phyloP scores from a whole-genome alignment of 2,888 invertebrate genomes.

The Agonopterix arenella region DNA sequence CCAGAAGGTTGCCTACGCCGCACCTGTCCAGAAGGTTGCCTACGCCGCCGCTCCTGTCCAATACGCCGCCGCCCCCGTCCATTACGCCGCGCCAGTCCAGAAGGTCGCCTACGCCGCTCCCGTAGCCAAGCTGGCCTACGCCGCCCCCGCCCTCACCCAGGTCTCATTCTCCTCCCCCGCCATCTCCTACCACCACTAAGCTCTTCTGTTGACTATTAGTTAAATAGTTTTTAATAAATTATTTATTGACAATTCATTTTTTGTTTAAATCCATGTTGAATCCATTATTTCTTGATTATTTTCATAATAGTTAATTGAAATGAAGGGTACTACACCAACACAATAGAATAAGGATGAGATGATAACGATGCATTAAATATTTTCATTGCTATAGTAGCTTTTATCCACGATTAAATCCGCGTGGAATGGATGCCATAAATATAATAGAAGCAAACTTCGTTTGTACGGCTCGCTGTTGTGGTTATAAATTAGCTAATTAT shows the following conservation, averaged over 20 bases:
- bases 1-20: neutral
- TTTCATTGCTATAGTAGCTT: no score
- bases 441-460: no score
- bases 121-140: no score
- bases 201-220: slow-evolving; percentile 11
- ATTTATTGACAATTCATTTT: slow-evolving; percentile 25
- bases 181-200: slow-evolving; percentile 59
- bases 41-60: slow-evolving; percentile 15
- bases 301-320: no score
- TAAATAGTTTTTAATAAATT: slow-evolving; percentile 26
- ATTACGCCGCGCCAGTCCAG: slow-evolving; percentile 5
- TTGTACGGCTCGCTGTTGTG: no score
- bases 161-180: slow-evolving; percentile 46
- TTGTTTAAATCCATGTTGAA: slow-evolving; percentile 1
- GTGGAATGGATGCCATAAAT: no score
- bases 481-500: no score
- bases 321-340: no score
- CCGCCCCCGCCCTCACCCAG: slow-evolving; percentile 16
- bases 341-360: no score
- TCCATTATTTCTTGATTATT: no score
- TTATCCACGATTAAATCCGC: no score
- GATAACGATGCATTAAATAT: no score
- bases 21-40: neutral
- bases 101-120: slow-evolving; percentile 2
- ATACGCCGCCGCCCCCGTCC: slow-evolving; percentile 15